phyloP scores from a whole-genome alignment of 2,113 vertebrate genomes.

The Turnix velox region DNA sequence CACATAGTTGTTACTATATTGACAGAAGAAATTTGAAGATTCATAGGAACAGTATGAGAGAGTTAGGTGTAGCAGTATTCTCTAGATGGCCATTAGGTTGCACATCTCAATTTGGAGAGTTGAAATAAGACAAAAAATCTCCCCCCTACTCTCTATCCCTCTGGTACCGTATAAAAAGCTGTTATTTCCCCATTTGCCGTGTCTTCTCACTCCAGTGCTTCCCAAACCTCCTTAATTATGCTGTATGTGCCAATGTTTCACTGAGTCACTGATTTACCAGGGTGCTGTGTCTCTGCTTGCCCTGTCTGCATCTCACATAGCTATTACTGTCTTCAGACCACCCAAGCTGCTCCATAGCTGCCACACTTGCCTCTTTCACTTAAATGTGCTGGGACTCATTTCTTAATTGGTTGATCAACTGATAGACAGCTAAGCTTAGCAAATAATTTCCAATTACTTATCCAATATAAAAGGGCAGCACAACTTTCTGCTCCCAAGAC shows the following conservation, averaged over 20 bases:
- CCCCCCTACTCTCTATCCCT: neutral
- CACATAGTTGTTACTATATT: neutral
- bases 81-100: neutral
- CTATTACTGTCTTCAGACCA: constrained; percentile 54
- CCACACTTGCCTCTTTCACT: neutral
- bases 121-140: constrained; percentile 36
- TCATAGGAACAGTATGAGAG: neutral
- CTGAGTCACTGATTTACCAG: constrained; percentile 1
- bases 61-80: neutral
- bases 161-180: constrained; percentile 23
- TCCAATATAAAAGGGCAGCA: neutral
- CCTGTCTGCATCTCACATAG: neutral
- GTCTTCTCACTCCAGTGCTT: neutral
- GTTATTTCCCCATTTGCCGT: constrained; percentile 29
- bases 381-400: neutral
- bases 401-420: constrained; percentile 35
- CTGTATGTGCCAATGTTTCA: neutral
- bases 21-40: neutral
- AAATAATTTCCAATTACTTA: constrained; percentile 57
- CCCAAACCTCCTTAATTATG: neutral
- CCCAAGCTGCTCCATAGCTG: constrained; percentile 43
- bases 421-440: constrained; percentile 11
- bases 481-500: neutral
- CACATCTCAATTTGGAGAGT: neutral
- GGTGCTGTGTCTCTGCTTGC: neutral